Conservation (phyloP, 2,797 vertebrate genomes). For the Luscinia luscinia region DNA sequence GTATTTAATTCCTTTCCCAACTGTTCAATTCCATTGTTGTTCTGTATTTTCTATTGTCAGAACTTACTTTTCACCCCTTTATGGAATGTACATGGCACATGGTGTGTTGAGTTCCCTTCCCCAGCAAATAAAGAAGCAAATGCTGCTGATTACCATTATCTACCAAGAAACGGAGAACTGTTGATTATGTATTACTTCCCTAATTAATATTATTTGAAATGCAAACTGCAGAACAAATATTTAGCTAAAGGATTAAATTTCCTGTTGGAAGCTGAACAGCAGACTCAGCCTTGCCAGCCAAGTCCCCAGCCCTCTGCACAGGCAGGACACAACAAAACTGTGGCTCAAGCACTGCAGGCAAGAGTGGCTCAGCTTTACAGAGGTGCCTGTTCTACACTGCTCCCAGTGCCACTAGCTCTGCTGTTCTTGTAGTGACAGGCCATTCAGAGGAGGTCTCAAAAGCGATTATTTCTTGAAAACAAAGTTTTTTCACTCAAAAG, state of each 20-base stretch:
- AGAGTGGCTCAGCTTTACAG: neutral
- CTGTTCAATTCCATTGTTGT: neutral
- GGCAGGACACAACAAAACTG: neutral
- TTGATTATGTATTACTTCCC: neutral
- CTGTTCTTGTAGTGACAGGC: neutral
- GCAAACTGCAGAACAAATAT: slow-evolving; percentile 10
- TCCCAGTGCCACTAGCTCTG: neutral
- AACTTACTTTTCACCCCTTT: neutral
- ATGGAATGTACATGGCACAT: neutral
- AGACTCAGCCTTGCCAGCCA: neutral
- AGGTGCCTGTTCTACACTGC: neutral
- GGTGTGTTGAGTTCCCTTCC: neutral
- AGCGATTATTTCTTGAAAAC: neutral
- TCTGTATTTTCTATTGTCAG: neutral
- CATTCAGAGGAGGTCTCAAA: neutral
- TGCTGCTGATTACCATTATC: neutral
- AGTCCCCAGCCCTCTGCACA: neutral
- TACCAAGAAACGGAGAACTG: neutral
- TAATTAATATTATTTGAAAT: neutral
- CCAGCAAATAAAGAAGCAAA: neutral
- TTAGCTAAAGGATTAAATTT: slow-evolving; percentile 13
- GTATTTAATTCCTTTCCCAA: neutral
- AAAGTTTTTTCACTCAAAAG: neutral
- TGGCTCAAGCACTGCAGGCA: neutral
- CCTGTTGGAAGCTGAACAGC: neutral